phyloP scores from a whole-genome alignment of 2,113 vertebrate genomes.

The Casuarius casuarius region DNA sequence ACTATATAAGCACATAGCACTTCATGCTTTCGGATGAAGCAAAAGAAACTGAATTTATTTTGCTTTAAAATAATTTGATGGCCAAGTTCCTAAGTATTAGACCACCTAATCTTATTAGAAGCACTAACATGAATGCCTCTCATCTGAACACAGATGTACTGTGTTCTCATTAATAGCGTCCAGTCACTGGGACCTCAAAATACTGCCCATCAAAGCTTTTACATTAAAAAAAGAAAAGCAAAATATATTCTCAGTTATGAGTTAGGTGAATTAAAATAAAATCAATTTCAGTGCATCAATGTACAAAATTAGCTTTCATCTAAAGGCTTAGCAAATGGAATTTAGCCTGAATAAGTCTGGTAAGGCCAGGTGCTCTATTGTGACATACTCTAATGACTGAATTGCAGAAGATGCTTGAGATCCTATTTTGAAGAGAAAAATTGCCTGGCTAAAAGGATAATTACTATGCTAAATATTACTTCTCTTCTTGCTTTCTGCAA shows the following conservation, averaged over 20 bases:
- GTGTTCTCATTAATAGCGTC: neutral
- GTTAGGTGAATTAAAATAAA: conserved; percentile 22
- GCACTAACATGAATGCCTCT: neutral
- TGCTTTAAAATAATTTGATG: neutral
- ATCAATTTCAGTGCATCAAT: neutral
- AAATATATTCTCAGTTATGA: neutral
- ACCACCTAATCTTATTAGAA: neutral
- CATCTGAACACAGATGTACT: neutral
- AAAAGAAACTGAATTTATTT: neutral
- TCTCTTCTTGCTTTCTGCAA: neutral
- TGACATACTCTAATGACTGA: neutral
- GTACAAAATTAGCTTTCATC: neutral
- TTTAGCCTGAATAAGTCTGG: neutral
- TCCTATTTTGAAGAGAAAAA: conserved; percentile 20
- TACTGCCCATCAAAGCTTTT: neutral
- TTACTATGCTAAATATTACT: conserved; percentile 1
- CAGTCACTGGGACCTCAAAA: neutral
- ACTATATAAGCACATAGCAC: neutral
- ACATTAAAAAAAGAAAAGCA: neutral
- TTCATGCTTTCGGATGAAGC: neutral
- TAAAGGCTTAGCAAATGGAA: neutral
- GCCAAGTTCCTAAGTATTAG: neutral
- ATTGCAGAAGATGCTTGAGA: neutral
- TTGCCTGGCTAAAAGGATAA: neutral
- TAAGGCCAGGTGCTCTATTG: neutral